These are phyloP conservation scores for Melitaea athalia DNA, from an alignment of 2,888 invertebrate genomes.

Conservation along the genomic window DNA sequence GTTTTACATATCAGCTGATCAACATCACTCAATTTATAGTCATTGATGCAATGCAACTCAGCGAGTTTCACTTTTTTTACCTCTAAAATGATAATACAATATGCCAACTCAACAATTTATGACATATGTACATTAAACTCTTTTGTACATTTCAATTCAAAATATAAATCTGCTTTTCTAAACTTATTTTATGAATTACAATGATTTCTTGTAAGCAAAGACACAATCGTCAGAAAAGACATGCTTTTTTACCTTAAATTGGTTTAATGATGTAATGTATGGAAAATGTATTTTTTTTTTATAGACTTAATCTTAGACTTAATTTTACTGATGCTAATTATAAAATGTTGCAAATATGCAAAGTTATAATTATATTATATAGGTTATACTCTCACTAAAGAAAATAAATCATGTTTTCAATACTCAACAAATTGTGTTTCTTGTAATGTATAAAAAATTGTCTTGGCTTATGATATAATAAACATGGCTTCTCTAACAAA, in stretches of 20 bases:
- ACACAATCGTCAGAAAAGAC: neutral
- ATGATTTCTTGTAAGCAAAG: neutral
- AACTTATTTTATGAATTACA: neutral
- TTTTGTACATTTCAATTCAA: neutral
- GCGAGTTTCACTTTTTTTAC: neutral
- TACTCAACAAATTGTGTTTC: neutral
- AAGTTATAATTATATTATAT: neutral
- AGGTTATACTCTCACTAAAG: slow-evolving; percentile 13
- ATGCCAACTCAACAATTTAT: neutral
- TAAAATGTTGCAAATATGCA: neutral
- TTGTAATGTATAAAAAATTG: neutral
- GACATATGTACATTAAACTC: neutral
- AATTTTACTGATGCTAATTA: neutral
- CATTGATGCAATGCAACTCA: neutral
- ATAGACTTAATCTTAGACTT: neutral
- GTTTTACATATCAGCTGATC: slow-evolving; percentile 36
- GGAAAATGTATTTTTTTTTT: neutral
- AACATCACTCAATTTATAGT: slow-evolving; percentile 1
- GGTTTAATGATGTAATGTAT: neutral
- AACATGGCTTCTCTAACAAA: neutral
- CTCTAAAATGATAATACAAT: neutral
- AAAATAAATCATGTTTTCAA: slow-evolving; percentile 1
- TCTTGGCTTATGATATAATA: neutral
- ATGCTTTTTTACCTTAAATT: neutral
- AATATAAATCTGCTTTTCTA: neutral